These are phyloP conservation scores for Coryphaenoides rupestris DNA, from an alignment of 2,113 vertebrate genomes.

Conservation along the genomic window DNA sequence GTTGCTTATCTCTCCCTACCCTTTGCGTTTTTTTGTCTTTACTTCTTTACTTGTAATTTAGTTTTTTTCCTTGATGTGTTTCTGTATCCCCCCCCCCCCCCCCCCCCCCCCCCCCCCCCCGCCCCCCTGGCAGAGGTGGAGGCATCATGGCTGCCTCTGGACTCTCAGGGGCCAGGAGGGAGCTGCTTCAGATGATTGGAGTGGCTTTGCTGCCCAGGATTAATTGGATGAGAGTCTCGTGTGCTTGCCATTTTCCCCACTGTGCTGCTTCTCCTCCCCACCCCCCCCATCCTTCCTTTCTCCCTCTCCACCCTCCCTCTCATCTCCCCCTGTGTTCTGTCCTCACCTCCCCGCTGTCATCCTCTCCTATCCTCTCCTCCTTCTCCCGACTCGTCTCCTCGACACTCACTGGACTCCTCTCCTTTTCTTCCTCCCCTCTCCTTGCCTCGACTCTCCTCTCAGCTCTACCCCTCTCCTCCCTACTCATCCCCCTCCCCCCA, in stretches of 20 bases:
- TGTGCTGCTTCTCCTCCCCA: background rate
- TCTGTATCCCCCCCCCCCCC: slow-evolving; percentile 20
- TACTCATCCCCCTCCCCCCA: background rate
- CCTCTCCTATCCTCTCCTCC: background rate
- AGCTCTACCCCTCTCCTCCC: background rate
- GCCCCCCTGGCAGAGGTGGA: background rate
- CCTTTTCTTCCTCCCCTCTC: background rate
- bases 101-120: slow-evolving; percentile 8
- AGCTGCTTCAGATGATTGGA: slow-evolving; percentile 40
- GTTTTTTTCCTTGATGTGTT: slow-evolving; percentile 7
- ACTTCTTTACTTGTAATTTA: too few species aligned
- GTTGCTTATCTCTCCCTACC: background rate
- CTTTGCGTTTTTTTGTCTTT: background rate
- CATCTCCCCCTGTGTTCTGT: background rate
- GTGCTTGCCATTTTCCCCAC: slow-evolving; percentile 35
- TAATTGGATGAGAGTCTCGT: slow-evolving; percentile 57
- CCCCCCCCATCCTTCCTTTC: background rate
- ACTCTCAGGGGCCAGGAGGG: too few species aligned
- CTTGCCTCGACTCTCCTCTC: background rate
- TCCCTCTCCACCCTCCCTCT: background rate
- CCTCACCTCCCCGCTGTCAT: background rate
- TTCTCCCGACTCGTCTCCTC: background rate
- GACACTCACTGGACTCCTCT: background rate
- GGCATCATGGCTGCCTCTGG: too few species aligned
- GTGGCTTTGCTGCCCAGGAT: slow-evolving; percentile 52